Conservation (phyloP, 2,797 vertebrate genomes). For the Sus cebifrons region DNA sequence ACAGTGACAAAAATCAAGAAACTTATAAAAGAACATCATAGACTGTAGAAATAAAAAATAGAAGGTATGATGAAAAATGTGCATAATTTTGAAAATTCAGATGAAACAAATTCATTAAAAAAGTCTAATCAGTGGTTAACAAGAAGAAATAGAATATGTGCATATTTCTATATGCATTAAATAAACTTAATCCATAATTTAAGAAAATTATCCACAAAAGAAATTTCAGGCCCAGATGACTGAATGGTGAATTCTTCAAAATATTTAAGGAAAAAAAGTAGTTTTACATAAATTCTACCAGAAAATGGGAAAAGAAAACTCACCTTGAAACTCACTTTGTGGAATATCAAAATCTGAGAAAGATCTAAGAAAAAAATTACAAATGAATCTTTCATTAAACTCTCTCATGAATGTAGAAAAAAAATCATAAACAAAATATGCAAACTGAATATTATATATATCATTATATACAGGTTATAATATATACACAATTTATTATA, state of each 20-base stretch:
- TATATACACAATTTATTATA: too few species aligned
- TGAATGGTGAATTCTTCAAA: background rate
- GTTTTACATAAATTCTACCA: background rate
- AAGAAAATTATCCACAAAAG: background rate
- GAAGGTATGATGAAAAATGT: background rate
- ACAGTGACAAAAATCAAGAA: background rate
- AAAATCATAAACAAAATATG: constrained; percentile 47
- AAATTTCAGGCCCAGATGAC: background rate
- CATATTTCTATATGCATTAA: background rate
- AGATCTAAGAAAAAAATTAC: background rate
- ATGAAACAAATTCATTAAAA: background rate
- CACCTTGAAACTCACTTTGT: background rate
- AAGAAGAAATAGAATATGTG: background rate
- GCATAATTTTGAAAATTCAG: constrained; percentile 3
- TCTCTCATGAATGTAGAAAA: background rate
- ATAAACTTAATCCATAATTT: background rate
- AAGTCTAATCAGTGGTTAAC: background rate
- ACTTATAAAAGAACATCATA: background rate
- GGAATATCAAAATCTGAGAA: constrained; percentile 20
- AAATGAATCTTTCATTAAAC: background rate
- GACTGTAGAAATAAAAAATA: background rate
- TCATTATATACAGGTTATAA: too few species aligned
- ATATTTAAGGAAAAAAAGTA: background rate
- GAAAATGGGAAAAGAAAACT: background rate
- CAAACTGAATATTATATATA: background rate